Conservation (phyloP, 64 coral and sea anemone genomes). For the Montipora cactus region DNA sequence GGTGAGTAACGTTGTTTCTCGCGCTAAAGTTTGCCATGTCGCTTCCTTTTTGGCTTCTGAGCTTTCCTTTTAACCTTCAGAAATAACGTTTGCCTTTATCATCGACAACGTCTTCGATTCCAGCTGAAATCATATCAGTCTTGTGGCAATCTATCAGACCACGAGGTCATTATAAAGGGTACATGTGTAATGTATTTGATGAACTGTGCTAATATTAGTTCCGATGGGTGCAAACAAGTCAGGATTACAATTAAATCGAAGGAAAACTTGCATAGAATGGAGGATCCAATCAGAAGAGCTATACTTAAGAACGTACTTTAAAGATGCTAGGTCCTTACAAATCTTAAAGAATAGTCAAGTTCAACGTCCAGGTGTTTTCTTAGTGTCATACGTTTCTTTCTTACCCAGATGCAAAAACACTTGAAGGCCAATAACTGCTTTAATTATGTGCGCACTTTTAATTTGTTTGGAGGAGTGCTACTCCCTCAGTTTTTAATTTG, state of each 20-base stretch:
- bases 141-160: background rate
- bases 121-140: background rate
- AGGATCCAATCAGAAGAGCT: too few species aligned
- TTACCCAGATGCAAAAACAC: too few species aligned
- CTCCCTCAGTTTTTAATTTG: too few species aligned
- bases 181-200: background rate
- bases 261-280: background rate
- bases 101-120: background rate
- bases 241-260: background rate
- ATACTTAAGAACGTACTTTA: too few species aligned
- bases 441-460: too few species aligned
- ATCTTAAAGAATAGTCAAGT: too few species aligned
- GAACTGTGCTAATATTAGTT: constrained; percentile 6
- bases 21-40: background rate
- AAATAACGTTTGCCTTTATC: background rate
- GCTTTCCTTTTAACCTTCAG: background rate
- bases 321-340: too few species aligned
- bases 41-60: background rate
- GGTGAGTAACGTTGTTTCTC: background rate
- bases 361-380: too few species aligned
- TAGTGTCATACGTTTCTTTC: too few species aligned
- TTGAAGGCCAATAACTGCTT: too few species aligned
- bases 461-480: too few species aligned
- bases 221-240: background rate
- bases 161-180: background rate